These are phyloP conservation scores for Quadriops clusia DNA, from an alignment of 2,888 invertebrate species.

Conservation along the genomic window DNA sequence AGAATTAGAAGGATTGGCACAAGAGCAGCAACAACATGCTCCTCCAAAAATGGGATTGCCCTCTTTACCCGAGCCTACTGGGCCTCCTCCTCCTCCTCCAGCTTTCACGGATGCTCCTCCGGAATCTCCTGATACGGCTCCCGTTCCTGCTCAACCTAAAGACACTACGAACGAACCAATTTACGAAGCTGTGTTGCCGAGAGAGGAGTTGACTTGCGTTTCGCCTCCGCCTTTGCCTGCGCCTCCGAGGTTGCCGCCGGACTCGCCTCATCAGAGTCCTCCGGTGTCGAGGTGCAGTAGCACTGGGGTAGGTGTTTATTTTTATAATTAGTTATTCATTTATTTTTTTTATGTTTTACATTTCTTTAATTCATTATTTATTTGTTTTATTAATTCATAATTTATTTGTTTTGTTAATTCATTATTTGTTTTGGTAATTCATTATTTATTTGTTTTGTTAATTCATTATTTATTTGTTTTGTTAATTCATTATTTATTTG, in stretches of 20 bases:
- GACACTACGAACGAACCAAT: slow-evolving; percentile 55
- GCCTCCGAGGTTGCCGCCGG: slow-evolving; percentile 36
- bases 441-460: too few relatives aligned
- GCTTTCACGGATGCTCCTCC: slow-evolving; percentile 41
- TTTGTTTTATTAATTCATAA: too few relatives aligned
- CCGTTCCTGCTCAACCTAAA: slow-evolving; percentile 19
- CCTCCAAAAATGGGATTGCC: slow-evolving; percentile 45
- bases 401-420: too few relatives aligned
- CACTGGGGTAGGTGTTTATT: slow-evolving; percentile 37
- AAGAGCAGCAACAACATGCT: slow-evolving; percentile 33
- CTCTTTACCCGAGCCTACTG: slow-evolving; percentile 62
- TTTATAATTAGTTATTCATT: too few relatives aligned
- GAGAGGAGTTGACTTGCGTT: slow-evolving; percentile 42
- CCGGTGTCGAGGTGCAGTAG: slow-evolving; percentile 40
- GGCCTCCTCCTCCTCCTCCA: slow-evolving; percentile 38
- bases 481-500: too few relatives aligned
- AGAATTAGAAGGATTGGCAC: slow-evolving; percentile 43
- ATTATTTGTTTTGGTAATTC: too few relatives aligned
- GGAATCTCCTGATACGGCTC: slow-evolving; percentile 14
- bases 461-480: too few relatives aligned
- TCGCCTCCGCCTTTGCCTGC: slow-evolving; percentile 39
- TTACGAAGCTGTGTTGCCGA: slow-evolving; percentile 72
- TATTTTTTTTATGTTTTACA: too few relatives aligned
- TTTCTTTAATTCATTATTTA: too few relatives aligned
- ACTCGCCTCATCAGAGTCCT: slow-evolving; percentile 41